Percentiles rank a stretch among this genome's conserved stretches.
phyloP scores from a whole-genome alignment of 2,797 vertebrate genomes.

The Gobio occitaniae region DNA sequence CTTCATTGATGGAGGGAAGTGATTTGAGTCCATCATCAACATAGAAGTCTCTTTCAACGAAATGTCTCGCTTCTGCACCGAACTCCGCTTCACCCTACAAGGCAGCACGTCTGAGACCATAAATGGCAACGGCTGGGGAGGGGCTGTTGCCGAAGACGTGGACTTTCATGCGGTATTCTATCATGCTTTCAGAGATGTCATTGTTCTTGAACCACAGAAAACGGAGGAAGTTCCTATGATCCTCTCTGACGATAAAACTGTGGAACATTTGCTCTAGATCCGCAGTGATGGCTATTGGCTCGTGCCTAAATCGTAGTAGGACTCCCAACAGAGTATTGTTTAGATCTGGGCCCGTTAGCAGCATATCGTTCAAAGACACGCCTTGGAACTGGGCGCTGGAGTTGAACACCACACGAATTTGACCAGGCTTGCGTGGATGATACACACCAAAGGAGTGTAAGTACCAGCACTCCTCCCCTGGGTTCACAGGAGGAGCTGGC shows the following conservation, averaged over 20 bases:
- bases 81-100: neutral
- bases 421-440: neutral
- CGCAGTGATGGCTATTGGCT: too few species aligned
- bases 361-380: too few species aligned
- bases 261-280: too few species aligned
- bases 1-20: neutral
- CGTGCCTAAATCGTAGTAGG: neutral
- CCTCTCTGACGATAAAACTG: too few species aligned
- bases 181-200: neutral
- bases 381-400: neutral
- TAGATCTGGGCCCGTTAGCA: too few species aligned
- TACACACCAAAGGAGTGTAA: neutral
- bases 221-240: too few species aligned
- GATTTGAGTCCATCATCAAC: neutral
- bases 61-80: neutral
- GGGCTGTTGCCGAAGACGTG: neutral
- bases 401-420: neutral
- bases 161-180: conserved; percentile 4
- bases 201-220: neutral
- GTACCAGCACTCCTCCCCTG: neutral
- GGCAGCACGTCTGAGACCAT: neutral
- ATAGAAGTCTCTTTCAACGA: neutral
- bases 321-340: neutral
- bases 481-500: neutral
- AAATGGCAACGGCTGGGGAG: neutral